Conservation (phyloP, 2,888 invertebrate genomes). For the Drosophila birchii region DNA sequence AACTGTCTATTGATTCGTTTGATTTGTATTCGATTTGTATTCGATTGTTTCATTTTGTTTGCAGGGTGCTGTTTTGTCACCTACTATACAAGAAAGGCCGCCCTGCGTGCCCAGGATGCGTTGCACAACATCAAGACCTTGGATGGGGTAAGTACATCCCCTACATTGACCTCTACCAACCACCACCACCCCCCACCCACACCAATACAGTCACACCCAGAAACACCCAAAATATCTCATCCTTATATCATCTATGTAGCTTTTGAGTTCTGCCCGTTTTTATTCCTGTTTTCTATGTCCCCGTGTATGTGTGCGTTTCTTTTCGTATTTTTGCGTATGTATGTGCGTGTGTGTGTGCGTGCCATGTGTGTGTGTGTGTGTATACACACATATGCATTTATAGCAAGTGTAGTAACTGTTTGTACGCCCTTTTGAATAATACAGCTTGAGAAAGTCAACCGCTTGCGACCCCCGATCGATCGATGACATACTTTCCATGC, state of each 20-base stretch:
- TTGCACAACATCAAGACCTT: conserved; percentile 99
- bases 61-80: conserved; percentile 99
- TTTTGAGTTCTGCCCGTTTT: conserved; percentile 68
- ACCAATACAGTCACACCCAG: not conserved
- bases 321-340: conserved; percentile 37
- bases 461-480: conserved; percentile 62
- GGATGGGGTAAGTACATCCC: conserved; percentile 93
- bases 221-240: conserved; percentile 6
- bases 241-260: conserved; percentile 47
- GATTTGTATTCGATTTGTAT: conserved; percentile 74
- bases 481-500: conserved; percentile 65
- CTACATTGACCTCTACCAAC: not conserved
- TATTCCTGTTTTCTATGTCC: conserved; percentile 55
- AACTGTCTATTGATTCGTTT: conserved; percentile 64
- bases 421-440: conserved; percentile 63
- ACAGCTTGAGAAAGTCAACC: conserved; percentile 73
- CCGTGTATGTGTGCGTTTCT: conserved; percentile 45
- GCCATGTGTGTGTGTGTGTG: conserved; percentile 18
- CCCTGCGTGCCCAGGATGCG: conserved; percentile 98
- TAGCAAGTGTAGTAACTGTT: conserved; percentile 33
- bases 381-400: conserved; percentile 23
- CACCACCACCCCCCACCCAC: not conserved
- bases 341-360: conserved; percentile 21
- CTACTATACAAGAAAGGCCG: conserved; percentile 98
- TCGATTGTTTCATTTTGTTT: conserved; percentile 86